Conservation (phyloP, 2,888 invertebrate genomes). For the Chironomus tentans region DNA sequence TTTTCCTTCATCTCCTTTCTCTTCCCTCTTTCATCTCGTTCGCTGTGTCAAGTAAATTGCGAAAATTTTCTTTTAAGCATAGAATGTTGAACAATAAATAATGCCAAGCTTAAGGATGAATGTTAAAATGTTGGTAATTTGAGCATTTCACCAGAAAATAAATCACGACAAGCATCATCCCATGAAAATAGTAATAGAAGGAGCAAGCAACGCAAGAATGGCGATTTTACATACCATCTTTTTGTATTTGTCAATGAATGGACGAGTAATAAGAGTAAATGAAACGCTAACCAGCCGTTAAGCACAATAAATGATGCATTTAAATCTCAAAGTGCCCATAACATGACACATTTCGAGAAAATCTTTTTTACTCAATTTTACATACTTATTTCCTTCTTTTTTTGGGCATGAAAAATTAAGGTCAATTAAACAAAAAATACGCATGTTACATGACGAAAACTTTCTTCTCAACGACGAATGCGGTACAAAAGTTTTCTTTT, state of each 20-base stretch:
- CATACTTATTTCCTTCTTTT: not conserved
- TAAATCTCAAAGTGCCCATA: slow-evolving; percentile 19
- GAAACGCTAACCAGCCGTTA: slow-evolving; percentile 11
- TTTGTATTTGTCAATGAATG: no score
- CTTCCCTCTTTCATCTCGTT: not conserved
- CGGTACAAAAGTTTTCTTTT: no score
- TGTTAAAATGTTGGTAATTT: slow-evolving; percentile 13
- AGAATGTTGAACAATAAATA: slow-evolving; percentile 13
- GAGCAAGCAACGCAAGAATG: not conserved
- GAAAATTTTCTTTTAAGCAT: not conserved
- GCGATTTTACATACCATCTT: not conserved
- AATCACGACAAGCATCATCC: slow-evolving; percentile 9
- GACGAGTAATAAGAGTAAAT: not conserved
- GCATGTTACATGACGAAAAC: not conserved
- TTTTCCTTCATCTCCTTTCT: no score
- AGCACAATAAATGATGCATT: slow-evolving; percentile 25
- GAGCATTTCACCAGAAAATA: slow-evolving; percentile 13
- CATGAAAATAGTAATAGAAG: not conserved
- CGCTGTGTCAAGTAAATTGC: not conserved
- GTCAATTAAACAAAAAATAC: not conserved
- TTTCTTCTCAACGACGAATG: no score
- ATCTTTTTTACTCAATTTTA: not conserved
- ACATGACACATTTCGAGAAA: not conserved
- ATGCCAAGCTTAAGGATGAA: slow-evolving; percentile 11
- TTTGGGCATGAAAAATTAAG: not conserved